phyloP scores from a whole-genome alignment of 2,797 vertebrate species.

The Morus bassanus region DNA sequence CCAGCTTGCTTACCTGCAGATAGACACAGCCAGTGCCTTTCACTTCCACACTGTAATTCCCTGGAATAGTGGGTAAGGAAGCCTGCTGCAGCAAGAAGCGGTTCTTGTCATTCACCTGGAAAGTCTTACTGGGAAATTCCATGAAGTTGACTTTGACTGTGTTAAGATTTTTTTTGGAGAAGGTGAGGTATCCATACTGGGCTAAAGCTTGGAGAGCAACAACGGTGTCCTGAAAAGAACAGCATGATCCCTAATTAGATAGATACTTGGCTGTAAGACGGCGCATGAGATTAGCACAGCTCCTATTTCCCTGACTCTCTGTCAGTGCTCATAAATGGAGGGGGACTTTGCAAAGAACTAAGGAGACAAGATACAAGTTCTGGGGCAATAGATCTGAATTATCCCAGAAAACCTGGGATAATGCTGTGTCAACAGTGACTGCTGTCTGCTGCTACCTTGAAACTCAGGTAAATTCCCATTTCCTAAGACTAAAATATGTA shows the following conservation, averaged over 20 bases:
- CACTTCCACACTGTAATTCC: slow-evolving; percentile 74
- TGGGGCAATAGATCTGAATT: not conserved
- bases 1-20: slow-evolving; percentile 77
- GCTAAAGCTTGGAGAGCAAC: slow-evolving; percentile 88
- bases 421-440: not conserved
- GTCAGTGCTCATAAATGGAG: not conserved
- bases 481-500: not conserved
- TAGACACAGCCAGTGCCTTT: slow-evolving; percentile 80
- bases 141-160: slow-evolving; percentile 70
- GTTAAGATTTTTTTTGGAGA: slow-evolving; percentile 67
- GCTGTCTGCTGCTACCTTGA: not conserved
- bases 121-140: slow-evolving; percentile 53
- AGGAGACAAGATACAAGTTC: not conserved
- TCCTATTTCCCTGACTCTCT: not conserved
- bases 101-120: slow-evolving; percentile 77
- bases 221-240: slow-evolving; percentile 83
- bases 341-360: not conserved
- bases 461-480: not conserved
- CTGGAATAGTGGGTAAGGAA: slow-evolving; percentile 69
- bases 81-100: slow-evolving; percentile 83
- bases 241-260: not conserved
- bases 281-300: not conserved
- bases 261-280: not conserved
- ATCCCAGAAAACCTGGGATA: not conserved
- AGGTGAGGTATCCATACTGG: slow-evolving; percentile 78